A percentile compares a stretch with the other conserved stretches of the same genome.
Evolutionary conservation across 2,888 invertebrate species (phyloP).

Genomic region (Tachina grossa): DNA sequence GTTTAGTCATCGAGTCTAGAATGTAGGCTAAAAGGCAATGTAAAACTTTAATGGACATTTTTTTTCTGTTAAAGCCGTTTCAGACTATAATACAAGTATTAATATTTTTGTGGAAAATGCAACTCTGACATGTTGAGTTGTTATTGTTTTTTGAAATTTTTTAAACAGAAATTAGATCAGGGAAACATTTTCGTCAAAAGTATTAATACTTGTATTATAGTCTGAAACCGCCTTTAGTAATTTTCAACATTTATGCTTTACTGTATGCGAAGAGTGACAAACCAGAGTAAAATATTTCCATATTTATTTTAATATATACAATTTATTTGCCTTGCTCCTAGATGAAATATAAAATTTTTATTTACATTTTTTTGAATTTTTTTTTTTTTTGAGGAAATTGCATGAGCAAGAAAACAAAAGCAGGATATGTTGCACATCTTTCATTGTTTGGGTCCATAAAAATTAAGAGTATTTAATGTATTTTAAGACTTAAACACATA

Average conservation of each 20-base stretch:
- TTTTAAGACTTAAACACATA: slow-evolving; percentile 51
- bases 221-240: too few relatives aligned
- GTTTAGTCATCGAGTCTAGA: too few relatives aligned
- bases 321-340: slow-evolving; percentile 14
- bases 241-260: neutral
- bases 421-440: slow-evolving; percentile 43
- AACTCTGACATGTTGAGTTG: too few relatives aligned
- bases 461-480: slow-evolving; percentile 61
- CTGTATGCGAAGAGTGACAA: neutral
- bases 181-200: too few relatives aligned
- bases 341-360: slow-evolving; percentile 16
- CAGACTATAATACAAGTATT: too few relatives aligned
- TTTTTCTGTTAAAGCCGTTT: too few relatives aligned
- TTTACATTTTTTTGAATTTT: neutral
- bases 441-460: slow-evolving; percentile 57
- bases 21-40: too few relatives aligned
- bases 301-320: neutral
- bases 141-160: too few relatives aligned
- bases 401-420: slow-evolving; percentile 37
- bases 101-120: too few relatives aligned
- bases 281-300: slow-evolving; percentile 41
- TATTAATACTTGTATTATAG: too few relatives aligned
- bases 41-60: too few relatives aligned
- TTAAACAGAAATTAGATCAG: too few relatives aligned
- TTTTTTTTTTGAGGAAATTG: slow-evolving; percentile 40